These are phyloP conservation scores for Eubucco bourcierii DNA, from an alignment of 2,113 vertebrate species.

Conservation along the genomic window DNA sequence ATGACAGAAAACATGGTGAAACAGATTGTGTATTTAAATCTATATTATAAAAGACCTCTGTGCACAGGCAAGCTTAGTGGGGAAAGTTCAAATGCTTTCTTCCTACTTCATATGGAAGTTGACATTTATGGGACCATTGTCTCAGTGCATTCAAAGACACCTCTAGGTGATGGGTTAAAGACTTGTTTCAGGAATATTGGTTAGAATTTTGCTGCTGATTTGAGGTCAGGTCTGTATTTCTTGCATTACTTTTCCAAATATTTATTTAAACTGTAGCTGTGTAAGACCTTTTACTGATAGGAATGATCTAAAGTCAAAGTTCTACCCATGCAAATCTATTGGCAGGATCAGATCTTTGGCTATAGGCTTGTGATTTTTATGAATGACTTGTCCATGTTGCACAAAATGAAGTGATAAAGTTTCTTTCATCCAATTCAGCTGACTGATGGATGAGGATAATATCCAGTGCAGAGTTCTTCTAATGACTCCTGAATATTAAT, in stretches of 20 bases:
- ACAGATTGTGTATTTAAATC: conserved; percentile 57
- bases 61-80: conserved; percentile 16
- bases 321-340: not conserved
- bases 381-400: not conserved
- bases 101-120: not conserved
- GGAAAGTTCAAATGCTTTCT: conserved; percentile 14
- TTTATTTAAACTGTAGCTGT: not conserved
- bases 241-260: not conserved
- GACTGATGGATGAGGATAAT: not conserved
- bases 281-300: not conserved
- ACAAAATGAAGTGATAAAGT: not conserved
- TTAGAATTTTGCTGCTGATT: not conserved
- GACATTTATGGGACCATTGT: not conserved
- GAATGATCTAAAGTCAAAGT: not conserved
- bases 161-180: not conserved
- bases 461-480: not conserved
- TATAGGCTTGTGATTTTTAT: not conserved
- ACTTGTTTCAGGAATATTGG: not conserved
- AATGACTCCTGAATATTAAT: not conserved
- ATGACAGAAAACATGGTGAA: conserved; percentile 62
- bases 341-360: not conserved
- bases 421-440: not conserved
- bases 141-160: not conserved
- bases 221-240: not conserved
- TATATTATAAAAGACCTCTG: conserved; percentile 62